These are phyloP conservation scores for Gastrophryne carolinensis DNA, from an alignment of 2,797 vertebrate species.

Conservation along the genomic window DNA sequence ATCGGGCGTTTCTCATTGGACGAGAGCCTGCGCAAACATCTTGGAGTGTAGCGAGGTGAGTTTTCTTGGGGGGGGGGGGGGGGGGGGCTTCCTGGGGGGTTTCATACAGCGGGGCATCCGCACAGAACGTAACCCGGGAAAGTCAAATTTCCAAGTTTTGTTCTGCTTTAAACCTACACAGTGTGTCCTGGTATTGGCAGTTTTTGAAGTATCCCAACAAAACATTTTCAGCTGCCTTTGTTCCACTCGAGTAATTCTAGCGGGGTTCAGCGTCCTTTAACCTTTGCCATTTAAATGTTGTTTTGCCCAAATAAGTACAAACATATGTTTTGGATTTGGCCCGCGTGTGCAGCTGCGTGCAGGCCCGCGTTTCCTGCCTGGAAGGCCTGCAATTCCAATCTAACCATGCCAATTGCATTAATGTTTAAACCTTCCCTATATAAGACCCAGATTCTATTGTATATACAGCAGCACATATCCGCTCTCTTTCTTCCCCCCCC, in stretches of 20 bases:
- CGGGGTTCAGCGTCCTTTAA: background rate
- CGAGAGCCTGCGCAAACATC: no score
- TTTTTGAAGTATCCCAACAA: background rate
- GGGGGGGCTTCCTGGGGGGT: no score
- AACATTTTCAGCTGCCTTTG: background rate
- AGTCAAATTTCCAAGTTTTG: no score
- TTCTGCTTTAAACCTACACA: background rate
- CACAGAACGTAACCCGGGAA: no score
- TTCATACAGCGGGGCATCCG: no score
- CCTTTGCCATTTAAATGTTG: conserved; percentile 16
- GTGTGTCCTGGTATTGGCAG: background rate
- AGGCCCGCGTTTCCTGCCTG: conserved; percentile 11
- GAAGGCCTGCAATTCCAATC: background rate
- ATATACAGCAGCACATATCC: background rate
- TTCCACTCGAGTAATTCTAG: background rate
- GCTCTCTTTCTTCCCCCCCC: background rate
- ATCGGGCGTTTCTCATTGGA: no score
- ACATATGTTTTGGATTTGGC: conserved; percentile 28
- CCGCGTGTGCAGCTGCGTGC: conserved; percentile 1
- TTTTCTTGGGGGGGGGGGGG: no score
- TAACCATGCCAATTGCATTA: conserved; percentile 1
- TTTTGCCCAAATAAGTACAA: background rate
- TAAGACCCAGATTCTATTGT: background rate
- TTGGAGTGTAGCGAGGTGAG: no score
- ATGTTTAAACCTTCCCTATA: background rate